Conservation (phyloP, 2,888 invertebrate species). For the Caenorhabditis sp. region DNA sequence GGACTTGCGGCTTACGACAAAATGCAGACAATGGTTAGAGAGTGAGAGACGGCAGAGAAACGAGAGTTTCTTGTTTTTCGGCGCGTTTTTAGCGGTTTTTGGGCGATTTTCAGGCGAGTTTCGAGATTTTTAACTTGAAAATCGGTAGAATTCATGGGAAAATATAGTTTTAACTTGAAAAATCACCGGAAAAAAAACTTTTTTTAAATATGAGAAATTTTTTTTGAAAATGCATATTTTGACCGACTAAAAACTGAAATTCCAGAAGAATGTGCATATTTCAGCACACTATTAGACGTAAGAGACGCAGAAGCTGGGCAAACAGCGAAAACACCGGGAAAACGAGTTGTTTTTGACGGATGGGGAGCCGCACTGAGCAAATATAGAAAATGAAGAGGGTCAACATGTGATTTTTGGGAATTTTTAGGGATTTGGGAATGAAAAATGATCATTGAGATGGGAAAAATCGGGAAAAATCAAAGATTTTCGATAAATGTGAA, state of each 20-base stretch:
- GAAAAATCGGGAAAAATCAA: background rate
- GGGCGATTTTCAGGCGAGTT: background rate
- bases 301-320: conserved; percentile 2
- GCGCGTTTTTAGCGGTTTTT: background rate
- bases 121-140: background rate
- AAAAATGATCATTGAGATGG: background rate
- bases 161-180: background rate
- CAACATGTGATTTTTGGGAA: background rate
- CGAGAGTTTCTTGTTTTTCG: background rate
- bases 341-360: conserved; percentile 3
- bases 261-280: background rate
- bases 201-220: background rate
- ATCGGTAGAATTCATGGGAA: too few relatives aligned
- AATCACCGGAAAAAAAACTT: background rate
- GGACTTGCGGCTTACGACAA: conserved; percentile 20
- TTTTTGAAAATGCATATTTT: background rate
- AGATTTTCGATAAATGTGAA: too few relatives aligned
- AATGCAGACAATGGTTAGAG: conserved; percentile 27
- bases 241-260: too few relatives aligned
- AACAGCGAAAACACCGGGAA: background rate
- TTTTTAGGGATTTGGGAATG: background rate
- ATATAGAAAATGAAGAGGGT: background rate
- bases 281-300: background rate
- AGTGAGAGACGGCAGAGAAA: conserved; percentile 3
- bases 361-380: background rate